Evolutionary conservation across 2,113 vertebrate genomes (phyloP), one percentile per base, ranked within the genome.

Genomic region (Camelus dromedarius): DNA sequence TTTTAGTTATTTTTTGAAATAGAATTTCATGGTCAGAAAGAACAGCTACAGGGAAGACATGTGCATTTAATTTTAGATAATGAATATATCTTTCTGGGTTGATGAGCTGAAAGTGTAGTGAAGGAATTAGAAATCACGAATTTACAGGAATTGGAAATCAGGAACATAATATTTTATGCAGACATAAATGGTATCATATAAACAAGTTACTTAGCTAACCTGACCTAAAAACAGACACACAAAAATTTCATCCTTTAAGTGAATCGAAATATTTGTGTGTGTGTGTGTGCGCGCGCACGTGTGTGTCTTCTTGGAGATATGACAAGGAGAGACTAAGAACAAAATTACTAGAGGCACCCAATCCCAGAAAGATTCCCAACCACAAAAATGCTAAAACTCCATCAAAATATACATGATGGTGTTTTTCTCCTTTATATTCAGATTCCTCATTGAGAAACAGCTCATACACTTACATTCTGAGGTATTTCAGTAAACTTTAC

Each of bases 51-150:
- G 22, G 22, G 19, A 77, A 87, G 2, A 50, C 0, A 8, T 6
- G 4, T 90, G 66, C 26, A 92, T 64, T 88, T 30, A 28, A 26
- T 91, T 89, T 95, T 87, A 92, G 89, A 83, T 75, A 92, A 88
- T 35, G 4, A 22, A n/a, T 88, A 72, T 60, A 35, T 70, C 15
- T 66, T 80, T 94, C 56, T 54, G 11, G 35, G 32, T 91, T 82
- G 42, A 24, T 85, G 50, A 13, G 19, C 11, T 24, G 82, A 92
- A 56, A 26, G 2, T 32, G 0, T 58, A 62, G n/a, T 84, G 32
- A 88, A 92, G 10, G 28, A 95, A 88, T 77, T 52, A 80, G 32
- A 96, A 95, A 75, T 77, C 85, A 66, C 70, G 28, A 73, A 89
- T 92, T 89, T 76, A 95, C 16, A 56, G 32, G 38, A 42, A 42